A percentile compares a stretch with the other conserved stretches of the same genome.
phyloP scores from a whole-genome alignment of 2,113 vertebrate species.

The Silurus meridionalis region DNA sequence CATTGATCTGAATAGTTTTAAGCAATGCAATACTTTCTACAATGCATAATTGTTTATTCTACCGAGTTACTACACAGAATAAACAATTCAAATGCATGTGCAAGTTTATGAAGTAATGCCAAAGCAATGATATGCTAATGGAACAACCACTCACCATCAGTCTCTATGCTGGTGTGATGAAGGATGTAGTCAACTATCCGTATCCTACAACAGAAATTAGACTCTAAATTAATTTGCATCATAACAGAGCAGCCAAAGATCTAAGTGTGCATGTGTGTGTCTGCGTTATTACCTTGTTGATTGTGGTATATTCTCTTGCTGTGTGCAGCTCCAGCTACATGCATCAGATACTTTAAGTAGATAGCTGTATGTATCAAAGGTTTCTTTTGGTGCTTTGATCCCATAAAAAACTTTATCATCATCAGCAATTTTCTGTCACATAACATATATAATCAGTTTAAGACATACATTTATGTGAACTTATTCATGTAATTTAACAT shows the following conservation, averaged over 20 bases:
- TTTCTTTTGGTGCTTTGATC: constrained; percentile 70
- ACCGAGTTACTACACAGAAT: neutral
- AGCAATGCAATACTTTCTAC: neutral
- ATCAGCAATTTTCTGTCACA: constrained; percentile 72
- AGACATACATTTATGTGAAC: neutral
- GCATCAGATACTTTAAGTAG: constrained; percentile 74
- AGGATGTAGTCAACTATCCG: constrained; percentile 84
- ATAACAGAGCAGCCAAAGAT: neutral
- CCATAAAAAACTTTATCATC: constrained; percentile 79
- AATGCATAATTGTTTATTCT: neutral
- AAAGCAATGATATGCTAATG: neutral
- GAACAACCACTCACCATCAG: constrained; percentile 66
- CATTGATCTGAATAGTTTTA: neutral
- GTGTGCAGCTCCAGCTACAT: constrained; percentile 68
- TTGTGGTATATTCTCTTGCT: constrained; percentile 40
- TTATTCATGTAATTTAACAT: neutral
- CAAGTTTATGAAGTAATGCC: neutral
- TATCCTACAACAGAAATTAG: constrained; percentile 76
- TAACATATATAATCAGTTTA: constrained; percentile 6
- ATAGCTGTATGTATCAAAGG: constrained; percentile 76
- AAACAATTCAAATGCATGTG: neutral
- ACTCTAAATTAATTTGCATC: neutral
- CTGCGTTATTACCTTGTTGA: constrained; percentile 75
- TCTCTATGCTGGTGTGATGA: constrained; percentile 58
- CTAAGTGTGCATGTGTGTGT: neutral